Base-by-base conservation (phyloP, 1,140 invertebrate species). In the Oscheius sp. region DNA sequence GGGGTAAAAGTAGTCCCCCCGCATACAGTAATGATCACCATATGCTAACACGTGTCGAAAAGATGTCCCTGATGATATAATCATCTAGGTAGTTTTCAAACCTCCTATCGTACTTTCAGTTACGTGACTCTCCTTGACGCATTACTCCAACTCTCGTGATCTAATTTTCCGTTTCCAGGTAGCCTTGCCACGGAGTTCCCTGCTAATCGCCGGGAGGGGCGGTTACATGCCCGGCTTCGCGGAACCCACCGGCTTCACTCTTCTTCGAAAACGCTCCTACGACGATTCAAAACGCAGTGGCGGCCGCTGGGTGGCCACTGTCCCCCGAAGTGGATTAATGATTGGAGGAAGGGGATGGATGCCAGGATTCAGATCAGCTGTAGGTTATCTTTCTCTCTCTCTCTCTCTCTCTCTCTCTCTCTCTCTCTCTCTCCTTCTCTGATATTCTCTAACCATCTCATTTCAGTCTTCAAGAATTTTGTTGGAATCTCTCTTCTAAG, bases 281-380 rank as follows among this genome's bases (percentile, higher is more conserved):
- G 49, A 55, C 23, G 49, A 55, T 23, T 15, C 28, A 13, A 55
- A 55, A 55, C 49, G 49, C 7, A 26, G 49, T 55, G 49, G 49
- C 49, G 49, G 28, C 49, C 7, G 23, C 15, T 55, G 49, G 49
- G 28, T 55, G 23, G 49, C 49, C 49, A 55, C 49, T 7, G 23
- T 55, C 7, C 49, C 49, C 15, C 7, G 49, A 26, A 55, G 49
- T 55, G 49, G 49, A 7, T 23, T 55, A 4, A 55, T 55, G 49
- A 26, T 55, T 26, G 49, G 49, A 55, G 49, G 49, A 55, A 15
- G 49, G 4, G 49, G 49, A 7, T 55, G 49, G 49, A 55, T 55
- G 49, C 49, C 49, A 15, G 49, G 49, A 13, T 55, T 55, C 49
- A 55, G 49, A 55, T 55, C 49, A n/a, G n/a, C n/a, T n/a, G n/a